These are phyloP conservation scores for Galago senegalensis DNA, from an alignment of 2,797 vertebrate genomes.

Conservation along the genomic window DNA sequence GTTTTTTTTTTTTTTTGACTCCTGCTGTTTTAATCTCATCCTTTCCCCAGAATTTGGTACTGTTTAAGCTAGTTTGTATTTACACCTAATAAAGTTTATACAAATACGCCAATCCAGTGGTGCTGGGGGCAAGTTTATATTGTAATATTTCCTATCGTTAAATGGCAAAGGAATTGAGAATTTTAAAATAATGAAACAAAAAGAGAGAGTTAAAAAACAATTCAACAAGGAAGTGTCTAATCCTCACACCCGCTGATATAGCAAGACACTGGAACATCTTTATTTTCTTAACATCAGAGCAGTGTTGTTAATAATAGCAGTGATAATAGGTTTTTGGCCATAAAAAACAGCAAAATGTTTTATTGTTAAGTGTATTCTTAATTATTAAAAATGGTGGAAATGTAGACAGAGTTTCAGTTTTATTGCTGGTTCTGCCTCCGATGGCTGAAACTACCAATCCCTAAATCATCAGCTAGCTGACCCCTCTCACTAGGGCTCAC, in stretches of 20 bases:
- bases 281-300: background rate
- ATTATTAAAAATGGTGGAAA: background rate
- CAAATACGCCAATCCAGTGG: background rate
- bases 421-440: background rate
- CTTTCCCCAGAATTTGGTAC: background rate
- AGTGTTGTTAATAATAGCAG: background rate
- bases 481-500: background rate
- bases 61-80: background rate
- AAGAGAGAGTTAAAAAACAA: conserved; percentile 1
- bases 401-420: background rate
- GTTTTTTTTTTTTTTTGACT: background rate
- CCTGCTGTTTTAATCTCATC: background rate
- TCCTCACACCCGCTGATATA: background rate
- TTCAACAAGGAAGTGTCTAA: background rate
- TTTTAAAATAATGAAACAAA: conserved; percentile 53
- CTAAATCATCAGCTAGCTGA: background rate
- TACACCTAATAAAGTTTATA: background rate
- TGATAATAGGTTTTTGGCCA: background rate
- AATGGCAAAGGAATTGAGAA: background rate
- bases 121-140: background rate
- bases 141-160: background rate
- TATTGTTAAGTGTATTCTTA: conserved; percentile 7
- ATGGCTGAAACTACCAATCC: background rate
- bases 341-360: background rate
- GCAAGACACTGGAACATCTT: background rate